Conservation (phyloP, 2,797 vertebrate species). For the Brachymystax lenok region DNA sequence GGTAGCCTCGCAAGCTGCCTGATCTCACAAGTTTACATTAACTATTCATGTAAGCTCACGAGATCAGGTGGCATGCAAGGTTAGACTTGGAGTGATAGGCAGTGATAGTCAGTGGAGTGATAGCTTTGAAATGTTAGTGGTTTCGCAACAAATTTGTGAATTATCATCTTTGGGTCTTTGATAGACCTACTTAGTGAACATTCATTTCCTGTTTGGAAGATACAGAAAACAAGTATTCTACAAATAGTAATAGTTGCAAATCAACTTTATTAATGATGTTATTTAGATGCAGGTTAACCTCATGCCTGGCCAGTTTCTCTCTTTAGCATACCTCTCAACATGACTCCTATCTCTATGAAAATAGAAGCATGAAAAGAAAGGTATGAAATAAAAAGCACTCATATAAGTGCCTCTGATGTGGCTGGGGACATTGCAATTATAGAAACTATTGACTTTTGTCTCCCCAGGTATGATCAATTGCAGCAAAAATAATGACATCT, state of each 20-base stretch:
- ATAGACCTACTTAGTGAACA: too few species aligned
- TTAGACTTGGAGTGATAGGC: too few species aligned
- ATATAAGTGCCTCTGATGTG: constrained; percentile 60
- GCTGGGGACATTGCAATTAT: constrained; percentile 80
- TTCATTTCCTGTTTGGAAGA: too few species aligned
- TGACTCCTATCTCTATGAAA: constrained; percentile 43
- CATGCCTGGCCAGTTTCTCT: neutral
- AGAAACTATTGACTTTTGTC: constrained; percentile 84
- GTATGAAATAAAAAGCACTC: constrained; percentile 36
- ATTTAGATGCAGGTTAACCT: neutral
- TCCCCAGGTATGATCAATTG: constrained; percentile 83
- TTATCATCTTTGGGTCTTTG: too few species aligned
- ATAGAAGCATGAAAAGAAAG: constrained; percentile 46
- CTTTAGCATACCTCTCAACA: neutral
- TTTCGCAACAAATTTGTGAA: too few species aligned
- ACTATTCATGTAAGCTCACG: too few species aligned
- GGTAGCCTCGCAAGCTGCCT: too few species aligned
- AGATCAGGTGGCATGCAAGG: too few species aligned
- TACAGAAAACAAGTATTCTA: neutral
- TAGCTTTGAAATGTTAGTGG: too few species aligned
- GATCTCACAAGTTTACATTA: too few species aligned
- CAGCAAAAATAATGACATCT: constrained; percentile 81
- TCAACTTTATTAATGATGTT: neutral
- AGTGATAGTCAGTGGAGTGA: too few species aligned
- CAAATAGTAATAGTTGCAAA: neutral